A percentile compares a stretch with the other conserved stretches of the same genome.
Conservation (phyloP, 2,888 invertebrate species). For the Uropetala carovei region DNA sequence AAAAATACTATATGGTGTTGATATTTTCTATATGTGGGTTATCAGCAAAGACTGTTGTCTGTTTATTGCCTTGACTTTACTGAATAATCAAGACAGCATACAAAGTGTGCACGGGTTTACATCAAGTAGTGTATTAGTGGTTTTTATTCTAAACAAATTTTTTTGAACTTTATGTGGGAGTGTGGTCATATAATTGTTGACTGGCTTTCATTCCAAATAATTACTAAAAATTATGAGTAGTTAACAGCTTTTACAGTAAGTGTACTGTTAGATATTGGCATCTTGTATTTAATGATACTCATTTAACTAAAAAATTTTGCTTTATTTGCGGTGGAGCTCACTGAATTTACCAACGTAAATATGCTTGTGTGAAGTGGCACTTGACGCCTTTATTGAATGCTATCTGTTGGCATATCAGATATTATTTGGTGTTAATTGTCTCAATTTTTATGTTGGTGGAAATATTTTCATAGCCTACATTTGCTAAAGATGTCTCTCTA, state of each 20-base stretch:
- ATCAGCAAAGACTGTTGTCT: constrained; percentile 61
- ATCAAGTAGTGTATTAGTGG: constrained; percentile 57
- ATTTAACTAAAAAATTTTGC: constrained; percentile 31
- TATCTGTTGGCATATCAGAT: background rate
- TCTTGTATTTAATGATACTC: constrained; percentile 46
- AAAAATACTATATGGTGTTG: constrained; percentile 53
- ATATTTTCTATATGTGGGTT: constrained; percentile 62
- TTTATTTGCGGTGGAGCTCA: background rate
- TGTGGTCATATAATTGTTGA: constrained; percentile 53
- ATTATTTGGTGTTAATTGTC: constrained; percentile 19
- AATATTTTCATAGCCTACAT: constrained; percentile 16
- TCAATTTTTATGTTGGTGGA: constrained; percentile 26
- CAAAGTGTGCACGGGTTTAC: constrained; percentile 63
- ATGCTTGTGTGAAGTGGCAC: background rate
- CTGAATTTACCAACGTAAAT: constrained; percentile 37
- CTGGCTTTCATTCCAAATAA: constrained; percentile 63
- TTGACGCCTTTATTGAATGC: background rate
- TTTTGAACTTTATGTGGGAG: constrained; percentile 58
- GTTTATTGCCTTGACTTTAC: constrained; percentile 58
- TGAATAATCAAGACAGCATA: constrained; percentile 61
- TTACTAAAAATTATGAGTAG: constrained; percentile 52
- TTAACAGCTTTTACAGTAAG: constrained; percentile 48
- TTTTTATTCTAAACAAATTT: constrained; percentile 61
- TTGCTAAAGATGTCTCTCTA: constrained; percentile 36
- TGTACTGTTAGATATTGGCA: constrained; percentile 56